Conservation (phyloP, 2,797 vertebrate genomes). For the Bradypodion pumilum region DNA sequence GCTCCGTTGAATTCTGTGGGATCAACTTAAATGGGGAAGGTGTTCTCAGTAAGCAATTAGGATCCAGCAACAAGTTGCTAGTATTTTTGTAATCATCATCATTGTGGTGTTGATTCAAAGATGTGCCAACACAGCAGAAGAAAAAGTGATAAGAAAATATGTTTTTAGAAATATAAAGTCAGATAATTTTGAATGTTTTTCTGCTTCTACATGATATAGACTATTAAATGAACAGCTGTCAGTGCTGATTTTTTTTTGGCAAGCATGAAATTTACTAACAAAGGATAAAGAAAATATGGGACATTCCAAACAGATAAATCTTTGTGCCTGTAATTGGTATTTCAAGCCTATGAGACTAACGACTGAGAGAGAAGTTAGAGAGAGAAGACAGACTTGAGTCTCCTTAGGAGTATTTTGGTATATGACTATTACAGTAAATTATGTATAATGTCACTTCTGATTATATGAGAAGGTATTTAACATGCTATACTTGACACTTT, state of each 20-base stretch:
- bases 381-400: neutral
- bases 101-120: neutral
- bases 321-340: neutral
- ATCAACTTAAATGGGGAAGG: neutral
- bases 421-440: neutral
- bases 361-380: neutral
- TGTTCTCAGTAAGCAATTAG: neutral
- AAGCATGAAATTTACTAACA: neutral
- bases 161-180: neutral
- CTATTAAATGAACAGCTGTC: conserved; percentile 19
- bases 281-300: neutral
- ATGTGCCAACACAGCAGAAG: conserved; percentile 15
- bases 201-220: conserved; percentile 14
- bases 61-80: neutral
- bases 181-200: neutral
- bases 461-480: neutral
- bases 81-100: conserved; percentile 12
- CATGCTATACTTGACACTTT: neutral
- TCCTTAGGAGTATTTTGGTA: neutral
- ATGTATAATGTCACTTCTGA: conserved; percentile 14
- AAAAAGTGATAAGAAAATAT: conserved; percentile 15
- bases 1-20: neutral
- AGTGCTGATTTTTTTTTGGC: neutral
- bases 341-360: neutral
- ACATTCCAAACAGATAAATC: conserved; percentile 6